Evolutionary conservation across 2,888 invertebrate genomes (phyloP).

Genomic region (Plutella xylostella): DNA sequence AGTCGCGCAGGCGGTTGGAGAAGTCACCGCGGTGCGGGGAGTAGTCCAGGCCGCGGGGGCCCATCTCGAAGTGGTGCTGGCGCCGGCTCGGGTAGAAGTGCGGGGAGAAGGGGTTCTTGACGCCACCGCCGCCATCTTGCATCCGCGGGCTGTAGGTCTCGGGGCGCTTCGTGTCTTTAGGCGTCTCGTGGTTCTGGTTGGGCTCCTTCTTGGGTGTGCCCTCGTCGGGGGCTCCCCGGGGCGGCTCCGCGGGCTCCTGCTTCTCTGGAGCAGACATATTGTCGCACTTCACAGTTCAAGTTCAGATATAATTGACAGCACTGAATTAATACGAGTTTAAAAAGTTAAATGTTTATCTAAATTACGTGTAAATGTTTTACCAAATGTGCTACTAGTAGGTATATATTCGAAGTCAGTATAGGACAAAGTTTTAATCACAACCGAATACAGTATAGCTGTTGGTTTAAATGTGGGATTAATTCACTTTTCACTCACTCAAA

Average conservation of each 20-base stretch:
- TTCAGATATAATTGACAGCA: constrained; percentile 14
- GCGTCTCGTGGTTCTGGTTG: constrained; percentile 31
- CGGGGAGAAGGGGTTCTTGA: constrained; percentile 56
- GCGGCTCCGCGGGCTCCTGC: no score
- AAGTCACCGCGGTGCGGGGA: constrained; percentile 61
- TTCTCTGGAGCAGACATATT: no score
- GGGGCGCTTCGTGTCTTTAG: constrained; percentile 6
- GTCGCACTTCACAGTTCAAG: not conserved
- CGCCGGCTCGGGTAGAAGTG: constrained; percentile 45
- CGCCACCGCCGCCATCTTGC: constrained; percentile 21
- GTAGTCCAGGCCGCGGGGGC: constrained; percentile 57
- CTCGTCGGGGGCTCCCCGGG: no score
- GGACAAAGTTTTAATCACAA: constrained; percentile 51
- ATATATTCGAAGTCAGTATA: no score
- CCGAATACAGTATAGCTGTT: constrained; percentile 38
- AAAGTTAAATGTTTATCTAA: not conserved
- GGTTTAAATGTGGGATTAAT: no score
- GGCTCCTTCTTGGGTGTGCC: constrained; percentile 40
- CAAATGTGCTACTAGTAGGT: constrained; percentile 4
- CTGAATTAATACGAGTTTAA: not conserved
- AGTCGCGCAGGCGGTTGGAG: constrained; percentile 49
- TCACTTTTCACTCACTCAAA: no score
- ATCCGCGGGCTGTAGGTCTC: constrained; percentile 6
- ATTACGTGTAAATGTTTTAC: not conserved
- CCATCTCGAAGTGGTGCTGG: constrained; percentile 64